These are phyloP conservation scores for Blastobasis adustella DNA, from an alignment of 2,888 invertebrate genomes.

Conservation along the genomic window DNA sequence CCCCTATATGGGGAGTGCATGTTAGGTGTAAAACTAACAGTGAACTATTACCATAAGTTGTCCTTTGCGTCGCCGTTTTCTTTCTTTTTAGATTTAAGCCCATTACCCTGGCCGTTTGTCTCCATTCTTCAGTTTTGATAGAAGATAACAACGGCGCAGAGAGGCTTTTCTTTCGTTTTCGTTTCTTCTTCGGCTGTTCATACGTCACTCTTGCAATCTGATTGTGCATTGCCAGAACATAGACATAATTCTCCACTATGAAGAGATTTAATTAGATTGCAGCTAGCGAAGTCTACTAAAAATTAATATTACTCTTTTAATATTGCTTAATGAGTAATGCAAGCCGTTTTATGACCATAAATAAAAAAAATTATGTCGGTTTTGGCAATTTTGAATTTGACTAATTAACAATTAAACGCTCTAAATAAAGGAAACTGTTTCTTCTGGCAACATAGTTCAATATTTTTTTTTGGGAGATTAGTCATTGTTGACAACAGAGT, in stretches of 20 bases:
- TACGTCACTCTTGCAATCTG: slow-evolving; percentile 70
- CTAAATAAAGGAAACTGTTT: too few relatives aligned
- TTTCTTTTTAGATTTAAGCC: slow-evolving; percentile 77
- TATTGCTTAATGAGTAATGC: neutral
- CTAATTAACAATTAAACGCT: too few relatives aligned
- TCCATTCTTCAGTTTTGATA: slow-evolving; percentile 71
- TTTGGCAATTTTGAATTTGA: too few relatives aligned
- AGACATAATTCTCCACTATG: too few relatives aligned
- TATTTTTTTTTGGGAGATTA: too few relatives aligned
- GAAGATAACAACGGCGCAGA: slow-evolving; percentile 75
- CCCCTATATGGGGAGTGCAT: slow-evolving; percentile 68
- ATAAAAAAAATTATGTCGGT: too few relatives aligned
- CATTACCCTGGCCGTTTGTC: slow-evolving; percentile 75
- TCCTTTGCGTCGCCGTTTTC: slow-evolving; percentile 77
- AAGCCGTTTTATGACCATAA: neutral
- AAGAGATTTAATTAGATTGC: neutral
- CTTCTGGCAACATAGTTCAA: too few relatives aligned
- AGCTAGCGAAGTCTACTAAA: neutral
- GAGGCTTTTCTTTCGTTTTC: slow-evolving; percentile 72
- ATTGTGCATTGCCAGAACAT: slow-evolving; percentile 28
- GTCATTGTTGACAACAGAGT: too few relatives aligned
- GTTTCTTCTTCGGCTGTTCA: slow-evolving; percentile 69
- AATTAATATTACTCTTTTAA: neutral
- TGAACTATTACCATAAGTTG: slow-evolving; percentile 78
- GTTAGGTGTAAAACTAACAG: slow-evolving; percentile 59